Base-by-base conservation (phyloP, 30 jellyfish, hydroid and myxozoan species). In the Hydractinia symbiolongicarpus region DNA sequence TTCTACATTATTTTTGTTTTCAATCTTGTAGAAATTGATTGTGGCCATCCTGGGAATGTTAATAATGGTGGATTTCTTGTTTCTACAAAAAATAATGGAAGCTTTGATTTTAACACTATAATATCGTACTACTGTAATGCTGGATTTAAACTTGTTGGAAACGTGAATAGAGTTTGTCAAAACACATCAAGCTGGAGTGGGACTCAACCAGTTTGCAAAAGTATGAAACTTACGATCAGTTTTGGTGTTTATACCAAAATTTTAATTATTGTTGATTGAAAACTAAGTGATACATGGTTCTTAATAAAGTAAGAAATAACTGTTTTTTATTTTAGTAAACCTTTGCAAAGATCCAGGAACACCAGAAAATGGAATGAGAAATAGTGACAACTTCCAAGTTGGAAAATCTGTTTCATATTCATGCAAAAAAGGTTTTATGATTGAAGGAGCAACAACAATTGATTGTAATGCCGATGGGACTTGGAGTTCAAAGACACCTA, bases 271-370 rank as follows among this genome's bases (percentile, higher is more conserved):
- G 44, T 30, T 30, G 44, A 30, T 30, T 30, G 44, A 30, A 30
- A 30, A 30, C 44, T 30, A 30, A 30, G 44, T 30, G 44, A 30
- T 30, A 30, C 44, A 30, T 30, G 44, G 44, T 30, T 30, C 44
- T 30, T 30, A 2, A 30, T 30, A 30, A 30, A 30, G 44, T 30
- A 30, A 30, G 44, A 30, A 2, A 30, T 30, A 0, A 30, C 44
- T 30, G 44, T 1, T 2, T 9, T 10, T 16, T 60, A 8, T 69
- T 56, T 9, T 53, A 88, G 96, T 76, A 53, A 86, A 70, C 53
- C 89, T 83, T 5, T 91, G 98, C 69, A 93, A 88, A 5, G 96
- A 91, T 71, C 98, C 98, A 51, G 98, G 98, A 2, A 76, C 71
- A 5, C 98, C 95, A 30, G 75, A 20, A 9, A 79, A 91, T 83